Base-by-base conservation (phyloP, 2,888 invertebrate genomes). In the Hanleya hanleyi region DNA sequence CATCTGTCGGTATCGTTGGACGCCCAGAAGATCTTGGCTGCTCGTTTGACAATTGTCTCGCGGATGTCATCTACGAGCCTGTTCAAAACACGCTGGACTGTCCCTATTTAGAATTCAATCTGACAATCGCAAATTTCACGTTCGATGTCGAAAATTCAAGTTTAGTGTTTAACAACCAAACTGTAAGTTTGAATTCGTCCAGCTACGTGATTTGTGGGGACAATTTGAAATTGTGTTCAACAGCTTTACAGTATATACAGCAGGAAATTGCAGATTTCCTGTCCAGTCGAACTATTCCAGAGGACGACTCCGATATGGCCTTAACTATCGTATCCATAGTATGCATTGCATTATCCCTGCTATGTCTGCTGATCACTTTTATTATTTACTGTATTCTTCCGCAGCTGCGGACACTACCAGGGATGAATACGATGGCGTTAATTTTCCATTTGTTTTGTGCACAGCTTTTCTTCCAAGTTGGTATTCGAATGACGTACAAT, bases 391-490 rank as follows among this genome's bases (percentile, higher is more conserved):
- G 64, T 37, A 9, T 64, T 35, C 15, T 64, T 2, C 18, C 35
- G 9, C 35, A 37, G n/a, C 18, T 64, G 4, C 35, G 64, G 15
- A 64, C 33, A 32, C 35, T 64, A 2, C 64, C 64, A 35, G 64
- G 64, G 18, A 64, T 22, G 22, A 64, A 37, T 37, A 64, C 38
- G 22, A 64, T 64, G 64, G 35, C 38, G 15, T 22, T 64, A 9
- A 64, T 37, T 15, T 35, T 37, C 29, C n/a, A 64, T 26, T 12
- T 64, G 35, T 64, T 64, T 26, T 32, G 18, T 22, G 35, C 64
- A 1, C 64, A 64, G n/a, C 36, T 64, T 12, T 18, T 64, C 18
- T 64, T 64, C 35, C 64, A 64, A 36, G 64, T 64, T 3, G 64
- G 64, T n/a, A 37, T 35, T 4, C 36, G 22, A 29, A n/a, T 18